Percentiles rank a stretch among this genome's conserved stretches.
Evolutionary conservation across 1,140 invertebrate genomes (phyloP).

Genomic region (Drosophila fuyamai): DNA sequence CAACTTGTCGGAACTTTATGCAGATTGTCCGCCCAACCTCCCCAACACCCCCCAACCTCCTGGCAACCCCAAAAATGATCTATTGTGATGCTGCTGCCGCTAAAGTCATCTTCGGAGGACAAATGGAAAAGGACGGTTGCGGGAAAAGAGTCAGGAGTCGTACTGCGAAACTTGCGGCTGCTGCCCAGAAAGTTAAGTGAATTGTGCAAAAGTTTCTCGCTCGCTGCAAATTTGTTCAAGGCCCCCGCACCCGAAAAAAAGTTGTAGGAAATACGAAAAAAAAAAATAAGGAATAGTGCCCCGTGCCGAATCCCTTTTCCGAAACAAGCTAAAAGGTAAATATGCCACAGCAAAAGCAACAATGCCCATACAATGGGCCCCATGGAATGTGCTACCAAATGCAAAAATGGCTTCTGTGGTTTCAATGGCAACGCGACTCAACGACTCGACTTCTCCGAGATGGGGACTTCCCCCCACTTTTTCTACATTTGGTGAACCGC

Average conservation of each 20-base stretch:
- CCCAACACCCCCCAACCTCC: neutral
- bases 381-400: constrained; percentile 82
- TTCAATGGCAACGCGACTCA: constrained; percentile 68
- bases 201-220: constrained; percentile 78
- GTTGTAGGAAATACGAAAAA: constrained; percentile 24
- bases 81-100: constrained; percentile 48
- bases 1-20: constrained; percentile 48
- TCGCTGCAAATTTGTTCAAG: constrained; percentile 71
- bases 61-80: constrained; percentile 48
- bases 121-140: constrained; percentile 37
- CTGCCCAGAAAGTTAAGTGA: constrained; percentile 78
- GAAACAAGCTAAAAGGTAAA: constrained; percentile 68
- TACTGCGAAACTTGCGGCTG: constrained; percentile 59
- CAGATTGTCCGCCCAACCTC: constrained; percentile 9
- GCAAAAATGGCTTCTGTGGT: constrained; percentile 78
- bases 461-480: neutral
- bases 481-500: constrained; percentile 42
- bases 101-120: constrained; percentile 33
- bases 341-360: constrained; percentile 55
- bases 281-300: constrained; percentile 9
- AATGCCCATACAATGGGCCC: constrained; percentile 69
- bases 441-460: constrained; percentile 8
- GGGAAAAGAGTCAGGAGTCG: constrained; percentile 33
- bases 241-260: constrained; percentile 59
- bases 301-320: constrained; percentile 20